These are phyloP conservation scores for Parnassius mnemosyne DNA, from an alignment of 2,888 invertebrate genomes.

Conservation along the genomic window DNA sequence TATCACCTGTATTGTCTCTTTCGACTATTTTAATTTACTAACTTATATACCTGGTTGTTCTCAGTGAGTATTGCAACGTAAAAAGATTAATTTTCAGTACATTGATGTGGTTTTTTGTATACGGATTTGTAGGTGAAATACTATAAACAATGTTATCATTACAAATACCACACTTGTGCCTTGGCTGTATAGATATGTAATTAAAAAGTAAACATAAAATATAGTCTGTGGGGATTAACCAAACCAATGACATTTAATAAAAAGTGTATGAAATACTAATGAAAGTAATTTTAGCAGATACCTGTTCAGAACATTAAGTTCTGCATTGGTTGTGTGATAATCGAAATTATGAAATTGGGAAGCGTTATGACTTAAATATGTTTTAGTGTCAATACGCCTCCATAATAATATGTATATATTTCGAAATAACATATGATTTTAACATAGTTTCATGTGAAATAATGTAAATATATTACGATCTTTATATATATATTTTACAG, in stretches of 20 bases:
- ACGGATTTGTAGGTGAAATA: constrained; percentile 13
- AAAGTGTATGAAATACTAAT: constrained; percentile 13
- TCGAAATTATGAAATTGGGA: constrained; percentile 10
- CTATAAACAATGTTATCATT: constrained; percentile 12
- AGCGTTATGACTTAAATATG: background rate
- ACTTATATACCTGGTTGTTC: too few species aligned
- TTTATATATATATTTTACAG: constrained; percentile 22
- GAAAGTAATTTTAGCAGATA: constrained; percentile 1
- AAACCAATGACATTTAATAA: constrained; percentile 13
- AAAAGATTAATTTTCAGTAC: constrained; percentile 7
- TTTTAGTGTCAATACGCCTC: background rate
- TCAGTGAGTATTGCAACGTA: background rate
- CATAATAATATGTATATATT: constrained; percentile 13
- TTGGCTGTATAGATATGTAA: constrained; percentile 72
- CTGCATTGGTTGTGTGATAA: constrained; percentile 18
- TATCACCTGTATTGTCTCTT: too few species aligned
- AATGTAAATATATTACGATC: constrained; percentile 21
- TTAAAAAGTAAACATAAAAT: constrained; percentile 36
- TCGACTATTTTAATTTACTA: too few species aligned
- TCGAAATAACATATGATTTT: constrained; percentile 1
- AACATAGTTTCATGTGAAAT: constrained; percentile 1
- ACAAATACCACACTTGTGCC: constrained; percentile 67
- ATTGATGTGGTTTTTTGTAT: constrained; percentile 29
- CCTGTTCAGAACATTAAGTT: constrained; percentile 4
- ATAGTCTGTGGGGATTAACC: constrained; percentile 2